Conservation (phyloP, 2,797 vertebrate genomes). For the Periparus ater region DNA sequence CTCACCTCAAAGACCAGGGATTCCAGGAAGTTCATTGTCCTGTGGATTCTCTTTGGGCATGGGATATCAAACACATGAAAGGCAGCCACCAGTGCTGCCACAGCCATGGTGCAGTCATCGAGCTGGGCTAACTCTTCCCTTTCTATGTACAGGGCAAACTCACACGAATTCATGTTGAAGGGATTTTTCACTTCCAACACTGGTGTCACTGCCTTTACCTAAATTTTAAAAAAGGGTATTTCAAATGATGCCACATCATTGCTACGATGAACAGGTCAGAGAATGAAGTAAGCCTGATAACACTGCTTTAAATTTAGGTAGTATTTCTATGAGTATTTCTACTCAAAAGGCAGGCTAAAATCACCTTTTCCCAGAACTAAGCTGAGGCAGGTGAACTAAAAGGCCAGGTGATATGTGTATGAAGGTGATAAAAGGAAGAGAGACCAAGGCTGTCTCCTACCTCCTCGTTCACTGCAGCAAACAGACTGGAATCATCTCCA, state of each 20-base stretch:
- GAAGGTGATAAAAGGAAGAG: background rate
- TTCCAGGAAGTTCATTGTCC: conserved; percentile 69
- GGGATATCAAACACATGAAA: conserved; percentile 65
- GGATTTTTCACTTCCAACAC: conserved; percentile 72
- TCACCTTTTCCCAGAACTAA: background rate
- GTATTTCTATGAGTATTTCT: background rate
- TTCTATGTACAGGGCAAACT: conserved; percentile 68
- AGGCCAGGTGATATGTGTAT: background rate
- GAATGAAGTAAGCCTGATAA: background rate
- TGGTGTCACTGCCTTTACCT: conserved; percentile 66
- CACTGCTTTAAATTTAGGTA: background rate
- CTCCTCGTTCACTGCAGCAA: conserved; percentile 66
- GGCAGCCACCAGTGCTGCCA: conserved; percentile 59
- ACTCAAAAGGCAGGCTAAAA: background rate
- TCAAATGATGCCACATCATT: background rate
- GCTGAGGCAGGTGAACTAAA: background rate
- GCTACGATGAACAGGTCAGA: background rate
- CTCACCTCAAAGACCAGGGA: conserved; percentile 62
- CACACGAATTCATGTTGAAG: conserved; percentile 11
- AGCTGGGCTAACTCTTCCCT: conserved; percentile 61
- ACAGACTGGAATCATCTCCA: conserved; percentile 70
- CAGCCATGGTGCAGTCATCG: conserved; percentile 55
- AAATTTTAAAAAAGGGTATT: background rate
- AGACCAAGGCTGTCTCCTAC: conserved; percentile 45
- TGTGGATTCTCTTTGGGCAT: conserved; percentile 43